Base-by-base conservation (phyloP, 2,888 invertebrate genomes). In the Drosophila aldrichi region DNA sequence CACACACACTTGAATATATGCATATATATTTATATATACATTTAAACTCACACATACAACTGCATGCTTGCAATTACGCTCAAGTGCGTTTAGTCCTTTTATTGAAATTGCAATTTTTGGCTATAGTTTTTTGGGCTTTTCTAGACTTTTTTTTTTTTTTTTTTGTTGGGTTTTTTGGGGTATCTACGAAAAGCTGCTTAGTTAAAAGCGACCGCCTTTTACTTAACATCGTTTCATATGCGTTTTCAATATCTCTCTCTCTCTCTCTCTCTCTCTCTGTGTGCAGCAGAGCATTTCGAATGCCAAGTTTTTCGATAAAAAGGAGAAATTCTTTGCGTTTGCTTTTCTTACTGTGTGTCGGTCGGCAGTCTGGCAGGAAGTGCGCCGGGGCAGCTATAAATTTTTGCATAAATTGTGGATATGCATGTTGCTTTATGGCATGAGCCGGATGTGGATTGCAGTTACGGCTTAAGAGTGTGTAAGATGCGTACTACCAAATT, bases 221-320 rank as follows among this genome's bases (percentile, higher is more conserved):
- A 79, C 78, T 86, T 83, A 81, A 67, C 58, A 61, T 64, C 64
- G 40, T 67, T 72, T 66, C 75, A 59, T 43, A 81, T 84, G 72
- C 76, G 36, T 64, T 79, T 83, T 68, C 84, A 74, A 81, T 80
- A 71, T 79, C n/a, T n/a, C n/a, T n/a, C n/a, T n/a, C n/a, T n/a
- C n/a, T n/a, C n/a, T n/a, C n/a, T n/a, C n/a, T n/a, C n/a, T n/a
- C n/a, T n/a, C n/a, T n/a, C n/a, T n/a, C n/a, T n/a, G n/a, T n/a
- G n/a, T 69, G 70, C 48, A 41, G 59, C 38, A 52, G 57, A 61
- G 70, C 70, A 71, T 77, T 80, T 67, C 66, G 70, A 67, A 67
- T 84, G 84, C 84, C 89, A 84, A 84, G 77, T 88, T 88, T 80
- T 71, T 74, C 70, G 86, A 82, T 86, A 86, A 82, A 82, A 82